These are phyloP conservation scores for Stenurella melanura DNA, from an alignment of 2,888 invertebrate species.

Conservation along the genomic window DNA sequence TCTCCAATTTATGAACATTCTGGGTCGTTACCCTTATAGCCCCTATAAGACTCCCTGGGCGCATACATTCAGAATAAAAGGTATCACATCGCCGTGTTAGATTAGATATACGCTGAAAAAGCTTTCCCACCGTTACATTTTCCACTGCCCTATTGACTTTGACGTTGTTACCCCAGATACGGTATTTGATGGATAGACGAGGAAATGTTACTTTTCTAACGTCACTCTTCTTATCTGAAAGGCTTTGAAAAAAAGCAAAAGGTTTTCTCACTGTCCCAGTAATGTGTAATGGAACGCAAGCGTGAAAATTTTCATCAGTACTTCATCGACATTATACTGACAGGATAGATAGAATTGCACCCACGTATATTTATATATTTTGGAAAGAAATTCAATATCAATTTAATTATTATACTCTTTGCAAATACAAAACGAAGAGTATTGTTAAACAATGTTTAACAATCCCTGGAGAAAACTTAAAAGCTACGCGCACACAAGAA, in stretches of 20 bases:
- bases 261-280: not conserved
- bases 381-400: too few relatives aligned
- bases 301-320: not conserved
- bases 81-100: not conserved
- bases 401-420: too few relatives aligned
- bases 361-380: too few relatives aligned
- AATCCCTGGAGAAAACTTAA: too few relatives aligned
- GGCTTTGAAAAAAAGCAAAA: not conserved
- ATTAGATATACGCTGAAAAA: not conserved
- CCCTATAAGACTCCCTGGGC: too few relatives aligned
- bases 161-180: not conserved
- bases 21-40: too few relatives aligned
- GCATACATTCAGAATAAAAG: not conserved
- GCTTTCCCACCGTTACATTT: not conserved
- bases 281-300: not conserved
- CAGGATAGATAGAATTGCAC: not conserved
- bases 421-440: too few relatives aligned
- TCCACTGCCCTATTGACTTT: not conserved
- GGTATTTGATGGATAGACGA: conserved; percentile 3
- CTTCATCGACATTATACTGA: not conserved
- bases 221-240: not conserved
- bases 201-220: conserved; percentile 7
- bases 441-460: too few relatives aligned
- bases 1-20: too few relatives aligned
- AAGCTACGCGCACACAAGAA: too few relatives aligned